Percentiles rank a stretch among this genome's conserved stretches.
phyloP scores from a whole-genome alignment of 1,140 invertebrate genomes.

The Macrobrachium rosenbergii region DNA sequence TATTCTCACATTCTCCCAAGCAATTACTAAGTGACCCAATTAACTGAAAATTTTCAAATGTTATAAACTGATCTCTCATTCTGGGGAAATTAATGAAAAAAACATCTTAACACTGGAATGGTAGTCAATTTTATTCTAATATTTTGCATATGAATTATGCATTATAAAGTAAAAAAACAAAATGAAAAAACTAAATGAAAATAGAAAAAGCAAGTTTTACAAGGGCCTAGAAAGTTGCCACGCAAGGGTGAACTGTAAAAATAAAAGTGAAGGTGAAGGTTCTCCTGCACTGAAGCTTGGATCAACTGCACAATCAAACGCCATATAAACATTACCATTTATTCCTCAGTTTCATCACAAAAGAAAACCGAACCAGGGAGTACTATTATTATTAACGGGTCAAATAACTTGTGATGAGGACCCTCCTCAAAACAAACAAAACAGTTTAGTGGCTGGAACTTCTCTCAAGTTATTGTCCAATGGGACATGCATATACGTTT shows the following conservation, averaged over 20 bases:
- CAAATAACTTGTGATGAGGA: constrained; percentile 29
- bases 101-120: constrained; percentile 61
- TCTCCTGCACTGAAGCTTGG: constrained; percentile 57
- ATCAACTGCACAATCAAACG: constrained; percentile 52
- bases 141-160: constrained; percentile 62
- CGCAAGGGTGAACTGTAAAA: constrained; percentile 24
- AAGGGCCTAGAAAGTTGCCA: constrained; percentile 35
- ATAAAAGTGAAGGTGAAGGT: constrained; percentile 45
- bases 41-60: too few species aligned
- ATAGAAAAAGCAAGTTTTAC: constrained; percentile 33
- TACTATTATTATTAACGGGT: constrained; percentile 12
- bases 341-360: constrained; percentile 60
- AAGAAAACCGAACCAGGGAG: constrained; percentile 48
- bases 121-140: constrained; percentile 61
- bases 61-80: not conserved
- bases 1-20: too few species aligned
- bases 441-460: constrained; percentile 21
- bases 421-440: constrained; percentile 44
- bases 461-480: constrained; percentile 9
- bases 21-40: too few species aligned
- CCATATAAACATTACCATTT: constrained; percentile 62
- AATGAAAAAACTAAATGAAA: constrained; percentile 28
- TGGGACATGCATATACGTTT: constrained; percentile 18
- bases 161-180: constrained; percentile 58
- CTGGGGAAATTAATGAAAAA: constrained; percentile 60